Evolutionary conservation across 2,888 invertebrate genomes (phyloP).

Genomic region (Drosophila austrosaltans): DNA sequence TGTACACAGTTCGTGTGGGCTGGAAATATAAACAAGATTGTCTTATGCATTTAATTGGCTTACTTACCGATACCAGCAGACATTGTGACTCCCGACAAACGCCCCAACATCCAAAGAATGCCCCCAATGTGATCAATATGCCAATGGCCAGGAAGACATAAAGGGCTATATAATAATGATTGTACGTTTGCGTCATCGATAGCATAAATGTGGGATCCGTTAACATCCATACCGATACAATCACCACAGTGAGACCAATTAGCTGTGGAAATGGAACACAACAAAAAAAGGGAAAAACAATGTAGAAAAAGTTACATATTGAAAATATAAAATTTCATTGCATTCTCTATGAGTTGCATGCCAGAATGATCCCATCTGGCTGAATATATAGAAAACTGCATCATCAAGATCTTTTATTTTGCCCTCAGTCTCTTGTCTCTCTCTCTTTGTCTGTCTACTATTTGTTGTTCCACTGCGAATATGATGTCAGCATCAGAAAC

Average conservation of each 20-base stretch:
- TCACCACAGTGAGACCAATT: conserved; percentile 88
- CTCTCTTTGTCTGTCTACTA: conserved; percentile 1
- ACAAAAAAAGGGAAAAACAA: not conserved
- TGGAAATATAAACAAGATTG: conserved; percentile 12
- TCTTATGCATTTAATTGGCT: conserved; percentile 20
- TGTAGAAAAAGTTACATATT: not conserved
- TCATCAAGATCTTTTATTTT: not conserved
- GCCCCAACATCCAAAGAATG: conserved; percentile 93
- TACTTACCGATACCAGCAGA: conserved; percentile 89
- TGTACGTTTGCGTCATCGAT: conserved; percentile 85
- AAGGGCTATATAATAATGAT: conserved; percentile 86
- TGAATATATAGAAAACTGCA: not conserved
- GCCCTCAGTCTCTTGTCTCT: conserved; percentile 7
- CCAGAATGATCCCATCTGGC: conserved; percentile 51
- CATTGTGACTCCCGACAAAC: conserved; percentile 91
- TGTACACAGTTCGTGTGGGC: conserved; percentile 7
- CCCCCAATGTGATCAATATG: conserved; percentile 88
- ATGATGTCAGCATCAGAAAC: conserved; percentile 66
- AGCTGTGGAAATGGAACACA: conserved; percentile 84
- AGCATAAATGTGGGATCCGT: conserved; percentile 90
- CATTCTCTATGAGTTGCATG: conserved; percentile 22
- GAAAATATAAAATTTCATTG: not conserved
- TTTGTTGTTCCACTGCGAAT: conserved; percentile 19
- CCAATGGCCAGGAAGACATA: conserved; percentile 90
- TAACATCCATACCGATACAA: conserved; percentile 90